These are phyloP conservation scores for Pelmatolapia mariae DNA, from an alignment of 2,113 vertebrate genomes.

Conservation along the genomic window DNA sequence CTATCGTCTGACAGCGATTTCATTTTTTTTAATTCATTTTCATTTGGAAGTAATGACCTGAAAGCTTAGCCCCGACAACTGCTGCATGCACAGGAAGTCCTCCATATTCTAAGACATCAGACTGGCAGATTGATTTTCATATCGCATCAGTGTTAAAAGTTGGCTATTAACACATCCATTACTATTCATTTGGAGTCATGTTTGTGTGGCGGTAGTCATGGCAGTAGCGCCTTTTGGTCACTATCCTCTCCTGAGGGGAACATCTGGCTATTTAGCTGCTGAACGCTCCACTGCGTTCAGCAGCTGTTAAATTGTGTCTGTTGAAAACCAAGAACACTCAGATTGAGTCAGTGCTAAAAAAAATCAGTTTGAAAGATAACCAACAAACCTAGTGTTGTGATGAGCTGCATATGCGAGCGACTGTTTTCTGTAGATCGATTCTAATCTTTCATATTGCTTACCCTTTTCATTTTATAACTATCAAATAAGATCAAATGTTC, in stretches of 20 bases:
- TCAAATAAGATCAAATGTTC: background rate
- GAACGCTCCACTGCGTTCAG: background rate
- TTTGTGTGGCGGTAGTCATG: background rate
- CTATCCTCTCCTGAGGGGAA: background rate
- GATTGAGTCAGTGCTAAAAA: background rate
- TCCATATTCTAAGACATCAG: background rate
- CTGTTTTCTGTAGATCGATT: background rate
- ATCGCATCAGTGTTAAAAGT: background rate
- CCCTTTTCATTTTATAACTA: background rate
- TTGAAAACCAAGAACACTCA: background rate
- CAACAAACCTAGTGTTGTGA: background rate
- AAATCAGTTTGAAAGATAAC: background rate
- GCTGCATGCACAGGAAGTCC: background rate
- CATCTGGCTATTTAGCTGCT: background rate
- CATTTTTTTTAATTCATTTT: accelerated
- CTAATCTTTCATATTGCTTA: background rate
- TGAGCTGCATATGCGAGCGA: background rate
- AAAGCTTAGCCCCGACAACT: background rate
- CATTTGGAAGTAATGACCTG: background rate
- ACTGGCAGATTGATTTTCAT: background rate
- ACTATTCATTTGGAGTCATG: background rate
- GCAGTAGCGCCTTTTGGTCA: background rate
- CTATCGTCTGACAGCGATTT: background rate
- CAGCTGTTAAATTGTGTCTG: background rate
- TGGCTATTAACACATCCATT: background rate